Percentiles rank a stretch among this genome's conserved stretches.
These are phyloP conservation scores for Lasiurus borealis DNA, from an alignment of 2,113 vertebrate genomes.

Conservation along the genomic window DNA sequence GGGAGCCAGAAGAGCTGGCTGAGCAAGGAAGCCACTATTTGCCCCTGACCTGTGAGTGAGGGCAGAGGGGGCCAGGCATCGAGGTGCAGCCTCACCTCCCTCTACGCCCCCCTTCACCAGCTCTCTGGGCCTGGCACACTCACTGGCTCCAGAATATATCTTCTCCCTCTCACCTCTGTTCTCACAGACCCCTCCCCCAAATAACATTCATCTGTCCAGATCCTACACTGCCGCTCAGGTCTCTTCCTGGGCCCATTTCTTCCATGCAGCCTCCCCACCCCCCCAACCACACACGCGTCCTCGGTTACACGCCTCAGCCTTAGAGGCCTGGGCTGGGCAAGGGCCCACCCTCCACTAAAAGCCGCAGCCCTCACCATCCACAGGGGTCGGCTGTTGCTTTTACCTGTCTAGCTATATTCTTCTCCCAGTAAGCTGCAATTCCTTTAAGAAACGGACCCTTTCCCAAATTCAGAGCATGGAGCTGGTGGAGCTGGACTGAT, in stretches of 20 bases:
- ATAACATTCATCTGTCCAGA: not conserved
- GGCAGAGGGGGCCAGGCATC: not conserved
- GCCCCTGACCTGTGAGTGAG: not conserved
- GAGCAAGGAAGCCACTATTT: not conserved
- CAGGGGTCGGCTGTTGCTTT: not conserved
- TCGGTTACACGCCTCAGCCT: not conserved
- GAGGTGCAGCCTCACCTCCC: not conserved
- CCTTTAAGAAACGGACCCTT: not conserved
- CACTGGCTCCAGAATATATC: not conserved
- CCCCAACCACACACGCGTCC: not conserved
- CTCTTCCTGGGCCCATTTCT: not conserved
- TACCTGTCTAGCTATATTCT: not conserved
- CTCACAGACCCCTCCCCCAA: not conserved
- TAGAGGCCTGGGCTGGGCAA: not conserved
- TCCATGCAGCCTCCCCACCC: not conserved
- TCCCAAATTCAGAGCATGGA: not conserved
- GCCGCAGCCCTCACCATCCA: not conserved
- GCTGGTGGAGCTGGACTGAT: not conserved
- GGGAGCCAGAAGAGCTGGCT: not conserved
- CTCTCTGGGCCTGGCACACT: not conserved
- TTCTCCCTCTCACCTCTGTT: not conserved
- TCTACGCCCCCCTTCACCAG: not conserved
- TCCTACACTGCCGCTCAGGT: not conserved
- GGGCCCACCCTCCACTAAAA: not conserved
- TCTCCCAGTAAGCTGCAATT: not conserved